phyloP scores from a whole-genome alignment of 1,140 invertebrate species.

The Colletes gigas region DNA sequence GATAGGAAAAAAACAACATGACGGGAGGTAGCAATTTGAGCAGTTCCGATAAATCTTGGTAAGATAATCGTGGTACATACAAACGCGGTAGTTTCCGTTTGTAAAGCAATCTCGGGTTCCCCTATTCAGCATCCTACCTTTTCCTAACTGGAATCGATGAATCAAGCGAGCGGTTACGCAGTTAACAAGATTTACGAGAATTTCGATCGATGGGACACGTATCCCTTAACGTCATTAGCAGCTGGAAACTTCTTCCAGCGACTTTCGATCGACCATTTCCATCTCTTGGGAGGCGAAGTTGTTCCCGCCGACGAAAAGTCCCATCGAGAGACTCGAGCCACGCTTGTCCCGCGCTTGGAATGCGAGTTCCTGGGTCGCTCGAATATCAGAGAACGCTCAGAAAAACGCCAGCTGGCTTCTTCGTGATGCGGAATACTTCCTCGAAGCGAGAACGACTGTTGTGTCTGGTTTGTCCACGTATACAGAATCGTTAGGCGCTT shows the following conservation, averaged over 20 bases:
- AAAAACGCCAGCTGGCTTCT: conserved; percentile 49
- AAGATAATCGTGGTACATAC: conserved; percentile 12
- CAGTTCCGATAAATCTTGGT: conserved; percentile 27
- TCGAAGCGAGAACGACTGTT: conserved; percentile 28
- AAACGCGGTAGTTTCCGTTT: conserved; percentile 29
- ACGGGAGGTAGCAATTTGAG: conserved; percentile 1
- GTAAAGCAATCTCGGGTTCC: conserved; percentile 34
- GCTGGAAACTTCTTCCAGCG: conserved; percentile 40
- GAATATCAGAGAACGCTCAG: conserved; percentile 50
- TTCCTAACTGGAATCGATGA: conserved; percentile 44
- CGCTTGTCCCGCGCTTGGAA: conserved; percentile 59
- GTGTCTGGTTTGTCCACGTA: conserved; percentile 43
- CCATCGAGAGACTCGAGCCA: conserved; percentile 55
- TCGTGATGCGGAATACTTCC: conserved; percentile 44
- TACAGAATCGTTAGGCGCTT: conserved; percentile 44
- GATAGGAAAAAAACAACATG: background rate
- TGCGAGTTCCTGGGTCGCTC: conserved; percentile 58
- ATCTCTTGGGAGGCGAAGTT: conserved; percentile 38
- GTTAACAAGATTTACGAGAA: conserved; percentile 56
- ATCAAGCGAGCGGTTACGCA: conserved; percentile 21
- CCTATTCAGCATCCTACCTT: conserved; percentile 41
- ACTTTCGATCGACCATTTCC: conserved; percentile 11
- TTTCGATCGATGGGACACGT: conserved; percentile 46
- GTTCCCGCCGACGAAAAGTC: conserved; percentile 48
- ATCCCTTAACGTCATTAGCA: conserved; percentile 64